Conservation (phyloP, 2,113 vertebrate species). For the Colius striatus region DNA sequence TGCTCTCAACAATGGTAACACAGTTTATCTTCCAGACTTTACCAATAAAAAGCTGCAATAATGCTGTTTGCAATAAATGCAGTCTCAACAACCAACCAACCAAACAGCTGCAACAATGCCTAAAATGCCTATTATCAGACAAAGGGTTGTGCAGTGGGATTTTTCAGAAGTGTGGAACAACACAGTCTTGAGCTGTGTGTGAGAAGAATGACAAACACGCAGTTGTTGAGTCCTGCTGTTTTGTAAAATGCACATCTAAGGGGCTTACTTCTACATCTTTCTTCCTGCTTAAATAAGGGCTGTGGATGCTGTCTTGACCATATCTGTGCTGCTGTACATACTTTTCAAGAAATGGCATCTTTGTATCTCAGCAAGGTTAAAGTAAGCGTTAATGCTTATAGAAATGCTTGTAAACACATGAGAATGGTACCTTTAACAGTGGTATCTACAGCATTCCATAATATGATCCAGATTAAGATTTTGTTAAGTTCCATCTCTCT, state of each 20-base stretch:
- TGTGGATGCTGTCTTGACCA: background rate
- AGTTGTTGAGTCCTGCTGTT: background rate
- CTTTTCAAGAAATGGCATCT: background rate
- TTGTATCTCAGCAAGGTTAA: background rate
- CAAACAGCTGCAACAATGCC: no score
- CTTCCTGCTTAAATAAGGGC: background rate
- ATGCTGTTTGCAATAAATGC: background rate
- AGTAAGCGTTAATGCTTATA: background rate
- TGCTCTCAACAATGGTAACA: background rate
- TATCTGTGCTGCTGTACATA: background rate
- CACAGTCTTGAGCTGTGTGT: accelerated
- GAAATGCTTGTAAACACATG: background rate
- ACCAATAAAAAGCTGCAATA: background rate
- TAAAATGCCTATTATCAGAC: background rate
- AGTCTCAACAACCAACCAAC: background rate
- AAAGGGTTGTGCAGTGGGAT: background rate
- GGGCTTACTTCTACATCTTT: background rate
- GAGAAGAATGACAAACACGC: background rate
- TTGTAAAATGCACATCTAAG: background rate
- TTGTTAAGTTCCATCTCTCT: background rate
- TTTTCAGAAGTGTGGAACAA: background rate
- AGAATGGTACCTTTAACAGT: background rate
- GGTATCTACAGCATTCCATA: background rate
- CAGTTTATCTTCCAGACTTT: background rate
- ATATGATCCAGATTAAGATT: no score